phyloP scores from a whole-genome alignment of 2,888 invertebrate species.

The Acrocyrtus sp. region DNA sequence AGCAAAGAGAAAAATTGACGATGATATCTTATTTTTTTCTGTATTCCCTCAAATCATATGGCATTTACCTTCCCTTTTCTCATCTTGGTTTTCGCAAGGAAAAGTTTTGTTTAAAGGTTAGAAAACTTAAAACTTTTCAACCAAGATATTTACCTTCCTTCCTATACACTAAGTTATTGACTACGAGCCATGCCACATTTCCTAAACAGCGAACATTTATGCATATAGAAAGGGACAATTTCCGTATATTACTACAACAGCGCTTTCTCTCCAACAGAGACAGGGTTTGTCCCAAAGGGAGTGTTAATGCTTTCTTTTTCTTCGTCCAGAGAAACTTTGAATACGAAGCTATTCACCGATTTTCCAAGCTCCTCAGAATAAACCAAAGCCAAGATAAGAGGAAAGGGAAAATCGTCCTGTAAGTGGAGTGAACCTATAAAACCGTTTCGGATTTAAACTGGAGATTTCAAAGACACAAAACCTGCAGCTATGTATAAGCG shows the following conservation, averaged over 20 bases:
- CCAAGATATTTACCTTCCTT: too few relatives aligned
- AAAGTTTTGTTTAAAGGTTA: not conserved
- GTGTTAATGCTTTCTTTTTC: conserved; percentile 43
- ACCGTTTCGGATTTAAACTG: conserved; percentile 28
- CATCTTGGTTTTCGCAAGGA: not conserved
- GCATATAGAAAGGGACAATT: not conserved
- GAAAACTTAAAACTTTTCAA: too few relatives aligned
- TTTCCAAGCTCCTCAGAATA: conserved; percentile 20
- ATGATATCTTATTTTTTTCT: conserved; percentile 17
- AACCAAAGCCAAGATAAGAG: conserved; percentile 27
- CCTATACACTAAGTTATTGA: not conserved
- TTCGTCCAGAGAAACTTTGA: conserved; percentile 22
- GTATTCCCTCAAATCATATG: conserved; percentile 27
- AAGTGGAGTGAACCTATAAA: conserved; percentile 21
- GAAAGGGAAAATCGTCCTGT: conserved; percentile 3
- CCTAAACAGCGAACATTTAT: not conserved
- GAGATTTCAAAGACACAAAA: conserved; percentile 30
- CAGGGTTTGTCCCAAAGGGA: conserved; percentile 45
- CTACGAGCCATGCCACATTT: not conserved
- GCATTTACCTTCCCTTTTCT: conserved; percentile 16
- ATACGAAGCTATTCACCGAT: conserved; percentile 6
- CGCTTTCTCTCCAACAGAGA: conserved; percentile 12
- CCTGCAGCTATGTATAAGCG: too few relatives aligned
- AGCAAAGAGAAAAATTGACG: conserved; percentile 6
- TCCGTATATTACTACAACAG: not conserved